Base-by-base conservation (phyloP, 2,797 vertebrate species). In the Oreochromis grahami region DNA sequence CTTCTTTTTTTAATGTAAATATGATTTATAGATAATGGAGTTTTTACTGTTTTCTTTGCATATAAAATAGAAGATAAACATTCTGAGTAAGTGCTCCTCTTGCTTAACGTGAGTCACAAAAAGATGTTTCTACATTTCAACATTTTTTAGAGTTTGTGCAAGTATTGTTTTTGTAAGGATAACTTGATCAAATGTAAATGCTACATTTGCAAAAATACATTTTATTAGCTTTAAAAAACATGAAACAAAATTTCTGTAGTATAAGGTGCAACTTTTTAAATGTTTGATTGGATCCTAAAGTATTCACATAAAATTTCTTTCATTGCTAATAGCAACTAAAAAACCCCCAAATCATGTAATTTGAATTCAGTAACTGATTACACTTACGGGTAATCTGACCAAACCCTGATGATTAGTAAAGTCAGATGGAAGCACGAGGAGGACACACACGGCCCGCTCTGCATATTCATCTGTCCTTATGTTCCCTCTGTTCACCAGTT, bases 401-500 rank as follows among this genome's bases (percentile, higher is more conserved):
- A 29, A 50, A 32, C 17, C 26, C 68, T n/a, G 76, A 85, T 88
- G 85, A 86, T 89, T 88, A 87, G 84, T 82, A n/a, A 77, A 88
- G 87, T 93, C 88, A 87, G 83, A 88, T 88, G 80, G 83, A 86
- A 80, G 41, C 83, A 84, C 76, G 76, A 84, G 26, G 70, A 88
- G 86, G 84, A 93, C 88, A 87, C 78, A 11, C 78, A 11, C 21
- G 3, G 56, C 50, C 80, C 52, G 19, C 82, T 91, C 88, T 90
- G 84, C 86, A 82, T 86, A 87, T 91, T 92, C 83, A 89, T 93
- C 88, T 81, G 81, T 91, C 92, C 91, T 88, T 92, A 91, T 93
- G 86, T 89, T 88, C 68, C 89, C 86, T 88, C 63, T 51, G 21
- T 81, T 85, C 84, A 76, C 65, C 8, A 5, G 58, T 50, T 55